Conservation (phyloP, 1,140 invertebrate genomes). For the Chironomus striatipennis region DNA sequence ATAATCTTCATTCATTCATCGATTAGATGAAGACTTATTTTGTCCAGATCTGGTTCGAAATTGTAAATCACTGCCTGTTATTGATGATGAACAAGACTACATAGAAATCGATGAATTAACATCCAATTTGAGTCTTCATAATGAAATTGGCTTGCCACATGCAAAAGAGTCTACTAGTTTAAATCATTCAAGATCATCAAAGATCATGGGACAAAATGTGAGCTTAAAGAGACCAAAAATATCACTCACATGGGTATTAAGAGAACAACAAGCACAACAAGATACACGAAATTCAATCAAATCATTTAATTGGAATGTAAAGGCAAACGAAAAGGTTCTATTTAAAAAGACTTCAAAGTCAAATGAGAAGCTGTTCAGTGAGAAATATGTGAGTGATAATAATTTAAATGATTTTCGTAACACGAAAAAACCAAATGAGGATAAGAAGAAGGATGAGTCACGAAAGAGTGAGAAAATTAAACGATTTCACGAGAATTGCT, state of each 20-base stretch:
- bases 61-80: neutral
- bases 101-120: constrained; percentile 9
- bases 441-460: neutral
- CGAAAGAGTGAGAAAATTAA: neutral
- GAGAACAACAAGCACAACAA: constrained; percentile 44
- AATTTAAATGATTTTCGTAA: constrained; percentile 24
- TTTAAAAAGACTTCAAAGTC: constrained; percentile 20
- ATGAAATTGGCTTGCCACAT: constrained; percentile 6
- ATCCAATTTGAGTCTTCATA: constrained; percentile 2
- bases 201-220: constrained; percentile 45
- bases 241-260: constrained; percentile 58
- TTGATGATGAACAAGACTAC: constrained; percentile 15
- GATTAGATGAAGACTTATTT: neutral
- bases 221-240: constrained; percentile 55
- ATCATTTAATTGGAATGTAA: constrained; percentile 39
- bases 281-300: constrained; percentile 31
- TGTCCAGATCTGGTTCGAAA: neutral
- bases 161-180: neutral
- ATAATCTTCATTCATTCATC: no score
- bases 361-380: constrained; percentile 25
- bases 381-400: constrained; percentile 26
- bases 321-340: constrained; percentile 31
- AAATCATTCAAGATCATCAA: neutral
- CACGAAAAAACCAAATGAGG: neutral
- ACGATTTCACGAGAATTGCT: neutral